These are phyloP conservation scores for Bambusicola thoracicus DNA, from an alignment of 2,113 vertebrate species.

Conservation along the genomic window DNA sequence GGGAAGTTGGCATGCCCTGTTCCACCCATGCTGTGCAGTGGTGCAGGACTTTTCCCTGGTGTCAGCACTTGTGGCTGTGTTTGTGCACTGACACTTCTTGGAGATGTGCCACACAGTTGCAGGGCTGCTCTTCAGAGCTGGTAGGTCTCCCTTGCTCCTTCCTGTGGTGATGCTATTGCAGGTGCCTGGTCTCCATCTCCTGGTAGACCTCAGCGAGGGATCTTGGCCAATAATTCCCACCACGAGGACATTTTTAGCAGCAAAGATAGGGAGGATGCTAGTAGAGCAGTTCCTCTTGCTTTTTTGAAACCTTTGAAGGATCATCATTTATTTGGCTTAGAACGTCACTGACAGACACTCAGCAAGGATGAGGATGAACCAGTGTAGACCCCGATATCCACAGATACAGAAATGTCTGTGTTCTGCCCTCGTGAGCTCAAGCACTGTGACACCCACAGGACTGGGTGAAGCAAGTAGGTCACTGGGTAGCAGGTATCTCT, in stretches of 20 bases:
- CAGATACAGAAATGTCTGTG: neutral
- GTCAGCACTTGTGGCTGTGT: neutral
- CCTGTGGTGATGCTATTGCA: neutral
- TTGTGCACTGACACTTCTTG: neutral
- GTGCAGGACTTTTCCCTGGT: neutral
- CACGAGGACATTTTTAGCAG: neutral
- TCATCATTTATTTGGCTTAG: neutral
- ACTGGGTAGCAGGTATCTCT: neutral
- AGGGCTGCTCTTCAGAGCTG: neutral
- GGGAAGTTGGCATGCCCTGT: neutral
- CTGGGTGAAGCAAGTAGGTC: neutral
- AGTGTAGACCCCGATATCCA: neutral
- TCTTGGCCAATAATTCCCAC: neutral
- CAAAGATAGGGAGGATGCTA: neutral
- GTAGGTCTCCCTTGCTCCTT: neutral
- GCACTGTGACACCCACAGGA: neutral
- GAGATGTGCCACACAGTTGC: neutral
- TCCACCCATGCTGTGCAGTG: fast-evolving
- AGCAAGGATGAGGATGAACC: neutral
- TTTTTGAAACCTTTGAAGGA: neutral
- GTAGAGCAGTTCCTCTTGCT: neutral
- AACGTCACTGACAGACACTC: neutral
- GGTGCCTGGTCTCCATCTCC: neutral
- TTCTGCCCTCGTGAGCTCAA: fast-evolving
- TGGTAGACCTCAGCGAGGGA: neutral